Conservation (phyloP, 2,113 vertebrate genomes). For the Boulengerochromis microlepis region DNA sequence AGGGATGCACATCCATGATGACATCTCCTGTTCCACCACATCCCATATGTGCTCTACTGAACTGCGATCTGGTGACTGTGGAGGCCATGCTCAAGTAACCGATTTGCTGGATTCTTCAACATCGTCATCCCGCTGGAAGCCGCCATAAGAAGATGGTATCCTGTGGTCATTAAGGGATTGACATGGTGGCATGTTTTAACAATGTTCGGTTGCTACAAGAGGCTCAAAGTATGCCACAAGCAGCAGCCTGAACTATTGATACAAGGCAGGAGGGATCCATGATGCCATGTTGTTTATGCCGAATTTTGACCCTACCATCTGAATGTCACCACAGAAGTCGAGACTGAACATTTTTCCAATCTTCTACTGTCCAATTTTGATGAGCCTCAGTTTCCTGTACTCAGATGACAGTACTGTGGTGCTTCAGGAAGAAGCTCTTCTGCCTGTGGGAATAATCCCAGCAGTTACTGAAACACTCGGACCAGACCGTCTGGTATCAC, state of each 20-base stretch:
- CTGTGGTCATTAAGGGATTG: neutral
- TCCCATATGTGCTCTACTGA: neutral
- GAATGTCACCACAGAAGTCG: neutral
- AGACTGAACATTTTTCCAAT: neutral
- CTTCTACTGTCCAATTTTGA: neutral
- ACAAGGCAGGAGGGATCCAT: neutral
- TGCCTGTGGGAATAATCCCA: neutral
- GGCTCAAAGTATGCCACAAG: neutral
- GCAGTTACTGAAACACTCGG: neutral
- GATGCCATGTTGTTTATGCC: neutral
- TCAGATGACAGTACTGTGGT: neutral
- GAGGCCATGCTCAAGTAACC: neutral
- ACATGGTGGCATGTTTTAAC: neutral
- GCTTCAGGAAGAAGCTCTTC: neutral
- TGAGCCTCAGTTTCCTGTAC: neutral
- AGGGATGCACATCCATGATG: neutral
- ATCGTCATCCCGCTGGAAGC: neutral
- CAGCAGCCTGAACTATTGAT: neutral
- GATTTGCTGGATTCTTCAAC: neutral
- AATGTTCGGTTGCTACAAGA: neutral
- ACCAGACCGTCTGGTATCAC: neutral
- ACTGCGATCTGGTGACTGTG: neutral
- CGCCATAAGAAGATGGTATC: rapidly evolving
- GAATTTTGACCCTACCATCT: neutral
- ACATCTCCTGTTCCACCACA: neutral